Percentiles rank a stretch among this genome's conserved stretches.
Evolutionary conservation across 2,113 vertebrate genomes (phyloP).

Genomic region (Pelusios castaneus): DNA sequence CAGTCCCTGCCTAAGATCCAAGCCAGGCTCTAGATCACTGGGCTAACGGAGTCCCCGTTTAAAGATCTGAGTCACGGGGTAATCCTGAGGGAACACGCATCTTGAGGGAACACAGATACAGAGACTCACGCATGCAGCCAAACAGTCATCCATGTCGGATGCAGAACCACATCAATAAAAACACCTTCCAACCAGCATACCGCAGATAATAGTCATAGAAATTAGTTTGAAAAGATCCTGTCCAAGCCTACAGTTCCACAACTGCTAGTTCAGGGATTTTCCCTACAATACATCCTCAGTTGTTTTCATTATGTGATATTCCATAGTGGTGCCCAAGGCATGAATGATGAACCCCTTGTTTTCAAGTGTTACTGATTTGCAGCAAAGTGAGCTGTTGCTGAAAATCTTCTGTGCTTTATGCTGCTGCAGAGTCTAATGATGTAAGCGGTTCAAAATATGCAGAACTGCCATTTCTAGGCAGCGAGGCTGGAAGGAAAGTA

Average conservation of each 20-base stretch:
- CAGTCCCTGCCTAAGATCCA: no score
- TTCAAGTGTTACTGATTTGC: not conserved
- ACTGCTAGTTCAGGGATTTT: not conserved
- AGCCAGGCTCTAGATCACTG: no score
- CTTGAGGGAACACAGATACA: no score
- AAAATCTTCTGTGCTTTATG: not conserved
- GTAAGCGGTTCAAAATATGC: not conserved
- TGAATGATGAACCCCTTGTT: not conserved
- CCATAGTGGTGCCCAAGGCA: not conserved
- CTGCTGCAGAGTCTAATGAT: not conserved
- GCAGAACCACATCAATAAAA: no score
- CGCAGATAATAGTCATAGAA: not conserved
- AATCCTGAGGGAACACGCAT: no score
- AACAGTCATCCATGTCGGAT: no score
- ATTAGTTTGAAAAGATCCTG: not conserved
- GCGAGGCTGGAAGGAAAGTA: not conserved
- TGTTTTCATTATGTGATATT: not conserved
- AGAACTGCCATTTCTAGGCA: not conserved
- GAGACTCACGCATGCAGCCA: no score
- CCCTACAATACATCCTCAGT: not conserved
- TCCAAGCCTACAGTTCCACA: not conserved
- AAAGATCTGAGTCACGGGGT: no score
- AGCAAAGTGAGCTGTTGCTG: not conserved
- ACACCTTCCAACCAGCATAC: no score
- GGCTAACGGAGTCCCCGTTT: no score